Conservation (phyloP, 2,113 vertebrate genomes). For the Leptosomus discolor region DNA sequence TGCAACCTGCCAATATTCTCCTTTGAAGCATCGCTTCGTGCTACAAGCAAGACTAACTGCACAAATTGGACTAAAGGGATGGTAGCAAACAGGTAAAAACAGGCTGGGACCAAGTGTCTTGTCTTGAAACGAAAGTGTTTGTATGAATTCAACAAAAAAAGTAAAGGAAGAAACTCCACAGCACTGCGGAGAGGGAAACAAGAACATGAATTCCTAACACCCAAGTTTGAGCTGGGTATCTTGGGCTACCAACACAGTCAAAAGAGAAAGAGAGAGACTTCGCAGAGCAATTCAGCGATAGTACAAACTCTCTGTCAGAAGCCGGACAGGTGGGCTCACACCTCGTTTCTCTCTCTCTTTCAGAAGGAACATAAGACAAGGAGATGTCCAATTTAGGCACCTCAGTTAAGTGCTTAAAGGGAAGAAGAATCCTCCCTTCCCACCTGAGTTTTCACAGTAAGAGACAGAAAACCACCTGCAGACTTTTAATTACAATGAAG, state of each 20-base stretch:
- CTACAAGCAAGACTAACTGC: background rate
- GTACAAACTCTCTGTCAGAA: background rate
- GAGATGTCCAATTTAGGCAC: background rate
- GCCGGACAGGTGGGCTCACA: background rate
- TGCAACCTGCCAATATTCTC: background rate
- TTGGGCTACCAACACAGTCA: background rate
- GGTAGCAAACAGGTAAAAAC: background rate
- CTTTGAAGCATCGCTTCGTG: background rate
- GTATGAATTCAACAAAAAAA: background rate
- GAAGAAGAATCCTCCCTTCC: background rate
- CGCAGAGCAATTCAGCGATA: background rate
- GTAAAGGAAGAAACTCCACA: background rate
- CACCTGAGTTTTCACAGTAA: background rate
- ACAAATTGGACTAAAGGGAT: background rate
- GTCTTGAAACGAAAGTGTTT: background rate
- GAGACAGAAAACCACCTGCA: background rate
- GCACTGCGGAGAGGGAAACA: background rate
- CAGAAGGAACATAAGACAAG: background rate
- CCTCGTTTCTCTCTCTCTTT: background rate
- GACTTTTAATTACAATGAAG: slow-evolving; percentile 6
- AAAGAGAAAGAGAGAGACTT: background rate
- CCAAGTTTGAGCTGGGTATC: background rate
- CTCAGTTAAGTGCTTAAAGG: background rate
- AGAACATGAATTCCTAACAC: background rate
- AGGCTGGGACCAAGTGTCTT: background rate